Evolutionary conservation across 2,113 vertebrate genomes (phyloP).

Genomic region (Chaetops frenatus): DNA sequence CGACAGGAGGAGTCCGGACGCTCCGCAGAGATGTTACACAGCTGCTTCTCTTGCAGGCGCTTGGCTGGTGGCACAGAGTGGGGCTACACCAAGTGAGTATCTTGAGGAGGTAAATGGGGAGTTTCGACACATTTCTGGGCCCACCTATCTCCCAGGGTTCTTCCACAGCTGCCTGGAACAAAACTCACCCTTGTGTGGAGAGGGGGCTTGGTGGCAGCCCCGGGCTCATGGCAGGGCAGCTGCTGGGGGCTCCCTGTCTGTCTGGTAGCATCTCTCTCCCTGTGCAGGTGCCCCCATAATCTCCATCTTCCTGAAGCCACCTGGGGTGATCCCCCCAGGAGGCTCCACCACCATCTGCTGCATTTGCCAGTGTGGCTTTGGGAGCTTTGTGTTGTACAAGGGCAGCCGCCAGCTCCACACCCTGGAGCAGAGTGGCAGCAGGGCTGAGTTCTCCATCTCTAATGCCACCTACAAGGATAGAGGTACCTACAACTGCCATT

Average conservation of each 20-base stretch:
- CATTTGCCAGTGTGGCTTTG: neutral
- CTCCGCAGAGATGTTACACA: neutral
- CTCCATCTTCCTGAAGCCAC: conserved; percentile 23
- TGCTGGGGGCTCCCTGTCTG: neutral
- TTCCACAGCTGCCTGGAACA: neutral
- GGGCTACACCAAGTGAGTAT: neutral
- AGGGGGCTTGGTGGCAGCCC: neutral
- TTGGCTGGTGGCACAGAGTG: neutral
- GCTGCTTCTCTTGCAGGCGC: neutral
- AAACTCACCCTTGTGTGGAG: neutral
- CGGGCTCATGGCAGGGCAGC: rapidly evolving
- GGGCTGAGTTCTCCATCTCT: neutral
- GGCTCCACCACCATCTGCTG: conserved; percentile 11
- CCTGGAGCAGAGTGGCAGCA: neutral
- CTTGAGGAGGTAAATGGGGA: neutral
- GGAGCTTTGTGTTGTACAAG: neutral
- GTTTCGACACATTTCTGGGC: neutral
- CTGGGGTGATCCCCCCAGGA: neutral
- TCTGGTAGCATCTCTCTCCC: neutral
- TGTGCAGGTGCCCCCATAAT: neutral
- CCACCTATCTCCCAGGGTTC: neutral
- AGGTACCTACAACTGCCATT: neutral
- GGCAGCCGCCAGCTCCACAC: rapidly evolving
- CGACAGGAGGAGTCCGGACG: neutral
- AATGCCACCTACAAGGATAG: neutral